Conservation (phyloP, 2,113 vertebrate species). For the Petrocephalus zakoni region DNA sequence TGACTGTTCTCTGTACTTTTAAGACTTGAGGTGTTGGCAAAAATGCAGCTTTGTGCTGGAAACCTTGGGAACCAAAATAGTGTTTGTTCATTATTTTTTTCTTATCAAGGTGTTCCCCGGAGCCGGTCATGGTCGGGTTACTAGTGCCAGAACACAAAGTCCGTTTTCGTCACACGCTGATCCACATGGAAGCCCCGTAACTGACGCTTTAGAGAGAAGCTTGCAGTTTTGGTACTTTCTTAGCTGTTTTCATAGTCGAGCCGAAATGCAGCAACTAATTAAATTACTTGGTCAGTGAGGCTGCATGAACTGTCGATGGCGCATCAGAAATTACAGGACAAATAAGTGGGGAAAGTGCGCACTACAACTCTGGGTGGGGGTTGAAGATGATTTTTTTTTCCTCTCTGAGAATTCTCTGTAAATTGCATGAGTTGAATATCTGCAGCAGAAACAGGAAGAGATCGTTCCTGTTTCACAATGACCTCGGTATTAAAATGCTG, state of each 20-base stretch:
- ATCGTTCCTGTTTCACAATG: background rate
- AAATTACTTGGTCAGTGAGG: background rate
- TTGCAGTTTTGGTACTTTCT: background rate
- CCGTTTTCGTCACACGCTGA: background rate
- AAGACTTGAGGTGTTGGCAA: background rate
- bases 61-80: background rate
- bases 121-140: background rate
- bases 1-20: background rate
- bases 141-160: background rate
- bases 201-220: background rate
- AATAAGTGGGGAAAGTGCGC: background rate
- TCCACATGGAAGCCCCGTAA: background rate
- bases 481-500: slow-evolving; percentile 2
- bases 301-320: too few species aligned
- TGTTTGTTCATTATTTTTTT: slow-evolving; percentile 10
- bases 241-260: background rate
- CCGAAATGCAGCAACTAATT: background rate
- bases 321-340: background rate
- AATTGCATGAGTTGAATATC: background rate
- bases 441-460: slow-evolving; percentile 1
- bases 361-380: background rate
- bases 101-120: slow-evolving; percentile 16
- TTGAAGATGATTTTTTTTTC: background rate
- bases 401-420: background rate
- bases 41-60: background rate